Percentiles rank a stretch among this genome's conserved stretches.
phyloP scores from a whole-genome alignment of 2,888 invertebrate genomes.

The Tanytarsus gracilentus region DNA sequence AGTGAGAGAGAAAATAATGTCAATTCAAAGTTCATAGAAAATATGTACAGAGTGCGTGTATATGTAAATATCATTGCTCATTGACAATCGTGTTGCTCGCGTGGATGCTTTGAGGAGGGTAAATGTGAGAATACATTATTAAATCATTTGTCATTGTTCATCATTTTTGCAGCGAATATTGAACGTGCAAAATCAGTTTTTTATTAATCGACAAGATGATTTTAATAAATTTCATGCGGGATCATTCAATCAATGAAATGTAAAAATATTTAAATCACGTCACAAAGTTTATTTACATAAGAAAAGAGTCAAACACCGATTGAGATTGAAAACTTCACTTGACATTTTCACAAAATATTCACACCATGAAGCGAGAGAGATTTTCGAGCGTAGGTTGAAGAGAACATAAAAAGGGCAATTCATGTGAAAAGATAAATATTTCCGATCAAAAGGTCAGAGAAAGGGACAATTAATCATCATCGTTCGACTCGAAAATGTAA shows the following conservation, averaged over 20 bases:
- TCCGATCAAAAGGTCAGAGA: background rate
- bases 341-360: background rate
- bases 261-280: too few species aligned
- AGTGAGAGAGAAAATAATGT: conserved; percentile 4
- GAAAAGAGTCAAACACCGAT: too few species aligned
- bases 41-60: background rate
- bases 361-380: too few species aligned
- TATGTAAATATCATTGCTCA: conserved; percentile 19
- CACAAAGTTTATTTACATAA: too few species aligned
- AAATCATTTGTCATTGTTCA: conserved; percentile 22
- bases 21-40: conserved; percentile 1
- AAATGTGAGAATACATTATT: conserved; percentile 2
- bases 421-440: background rate
- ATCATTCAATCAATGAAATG: too few species aligned
- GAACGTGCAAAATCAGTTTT: too few species aligned
- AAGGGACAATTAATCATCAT: background rate
- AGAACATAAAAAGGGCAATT: background rate
- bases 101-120: too few species aligned
- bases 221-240: too few species aligned
- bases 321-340: too few species aligned
- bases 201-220: too few species aligned
- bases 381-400: background rate
- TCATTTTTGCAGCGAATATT: too few species aligned
- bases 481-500: too few species aligned
- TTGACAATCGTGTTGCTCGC: conserved; percentile 9